Percentiles rank a stretch among this genome's conserved stretches.
phyloP scores from a whole-genome alignment of 1,140 invertebrate species.

The Prorops nasuta region DNA sequence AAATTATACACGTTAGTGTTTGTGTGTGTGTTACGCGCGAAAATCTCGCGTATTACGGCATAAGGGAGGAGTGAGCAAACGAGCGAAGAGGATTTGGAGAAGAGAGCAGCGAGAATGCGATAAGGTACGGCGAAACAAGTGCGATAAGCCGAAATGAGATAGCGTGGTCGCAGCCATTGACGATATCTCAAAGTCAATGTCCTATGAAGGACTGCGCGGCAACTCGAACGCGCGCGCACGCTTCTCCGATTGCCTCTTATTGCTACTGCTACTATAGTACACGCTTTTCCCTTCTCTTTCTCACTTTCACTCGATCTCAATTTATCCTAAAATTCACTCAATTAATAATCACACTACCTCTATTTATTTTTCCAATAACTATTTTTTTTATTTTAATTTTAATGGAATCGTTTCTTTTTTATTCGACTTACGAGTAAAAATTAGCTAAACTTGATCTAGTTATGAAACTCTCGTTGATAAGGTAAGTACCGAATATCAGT shows the following conservation, averaged over 20 bases:
- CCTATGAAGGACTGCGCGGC: slow-evolving; percentile 51
- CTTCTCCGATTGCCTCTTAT: slow-evolving; percentile 25
- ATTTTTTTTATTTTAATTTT: too few relatives aligned
- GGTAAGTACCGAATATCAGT: slow-evolving; percentile 16
- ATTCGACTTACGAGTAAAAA: not conserved
- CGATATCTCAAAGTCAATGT: slow-evolving; percentile 58
- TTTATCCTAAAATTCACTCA: too few relatives aligned
- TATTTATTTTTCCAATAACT: too few relatives aligned
- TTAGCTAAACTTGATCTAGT: slow-evolving; percentile 8
- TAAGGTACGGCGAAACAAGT: slow-evolving; percentile 47
- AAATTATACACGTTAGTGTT: too few relatives aligned
- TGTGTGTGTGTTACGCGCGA: too few relatives aligned
- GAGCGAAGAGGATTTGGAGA: too few relatives aligned
- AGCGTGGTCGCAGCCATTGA: slow-evolving; percentile 40
- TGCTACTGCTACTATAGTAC: too few relatives aligned
- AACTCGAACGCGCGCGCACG: slow-evolving; percentile 24
- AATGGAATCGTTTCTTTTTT: too few relatives aligned
- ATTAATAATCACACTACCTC: too few relatives aligned
- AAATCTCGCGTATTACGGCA: too few relatives aligned
- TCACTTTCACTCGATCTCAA: not conserved
- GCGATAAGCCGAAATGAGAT: slow-evolving; percentile 51
- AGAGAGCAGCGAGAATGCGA: slow-evolving; percentile 25
- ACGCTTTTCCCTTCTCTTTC: too few relatives aligned
- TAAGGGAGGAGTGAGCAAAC: too few relatives aligned
- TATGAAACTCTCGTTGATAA: slow-evolving; percentile 16